Conservation (phyloP, 2,888 invertebrate species). For the Itoplectis maculator region DNA sequence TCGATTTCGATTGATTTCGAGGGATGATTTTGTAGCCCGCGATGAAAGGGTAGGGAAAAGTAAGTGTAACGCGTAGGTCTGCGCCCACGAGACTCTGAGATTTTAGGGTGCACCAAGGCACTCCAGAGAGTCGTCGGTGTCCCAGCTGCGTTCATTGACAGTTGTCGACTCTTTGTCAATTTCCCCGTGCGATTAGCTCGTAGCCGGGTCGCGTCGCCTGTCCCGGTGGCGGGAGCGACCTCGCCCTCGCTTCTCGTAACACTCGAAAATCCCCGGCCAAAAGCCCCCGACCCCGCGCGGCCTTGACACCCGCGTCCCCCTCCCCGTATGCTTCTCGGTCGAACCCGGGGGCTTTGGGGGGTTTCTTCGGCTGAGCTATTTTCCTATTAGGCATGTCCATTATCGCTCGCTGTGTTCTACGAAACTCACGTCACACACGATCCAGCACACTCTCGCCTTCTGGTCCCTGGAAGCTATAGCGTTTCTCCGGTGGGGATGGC, state of each 20-base stretch:
- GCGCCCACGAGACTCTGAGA: constrained; percentile 19
- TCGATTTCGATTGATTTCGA: constrained; percentile 49
- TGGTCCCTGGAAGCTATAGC: constrained; percentile 12
- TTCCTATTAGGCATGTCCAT: constrained; percentile 77
- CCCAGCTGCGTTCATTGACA: constrained; percentile 79
- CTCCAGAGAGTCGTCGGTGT: constrained; percentile 75
- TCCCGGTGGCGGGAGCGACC: constrained; percentile 29
- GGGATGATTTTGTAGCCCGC: constrained; percentile 52
- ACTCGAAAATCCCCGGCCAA: constrained; percentile 62
- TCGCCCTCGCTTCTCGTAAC: constrained; percentile 62
- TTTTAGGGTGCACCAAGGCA: constrained; percentile 53
- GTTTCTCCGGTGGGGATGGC: neutral
- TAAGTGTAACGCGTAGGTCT: constrained; percentile 33
- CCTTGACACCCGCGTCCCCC: constrained; percentile 60
- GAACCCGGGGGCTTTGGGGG: constrained; percentile 34
- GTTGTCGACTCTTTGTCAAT: constrained; percentile 82
- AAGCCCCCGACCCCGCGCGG: constrained; percentile 55
- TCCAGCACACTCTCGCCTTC: constrained; percentile 10
- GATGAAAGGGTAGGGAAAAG: constrained; percentile 45
- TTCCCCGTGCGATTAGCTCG: constrained; percentile 78
- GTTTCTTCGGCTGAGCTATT: constrained; percentile 75
- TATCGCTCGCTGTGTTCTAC: constrained; percentile 48
- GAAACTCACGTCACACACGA: constrained; percentile 29
- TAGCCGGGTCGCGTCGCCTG: constrained; percentile 31
- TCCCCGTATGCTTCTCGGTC: constrained; percentile 30